phyloP scores from a whole-genome alignment of 2,797 vertebrate species.

The Pseudochaenichthys georgianus region DNA sequence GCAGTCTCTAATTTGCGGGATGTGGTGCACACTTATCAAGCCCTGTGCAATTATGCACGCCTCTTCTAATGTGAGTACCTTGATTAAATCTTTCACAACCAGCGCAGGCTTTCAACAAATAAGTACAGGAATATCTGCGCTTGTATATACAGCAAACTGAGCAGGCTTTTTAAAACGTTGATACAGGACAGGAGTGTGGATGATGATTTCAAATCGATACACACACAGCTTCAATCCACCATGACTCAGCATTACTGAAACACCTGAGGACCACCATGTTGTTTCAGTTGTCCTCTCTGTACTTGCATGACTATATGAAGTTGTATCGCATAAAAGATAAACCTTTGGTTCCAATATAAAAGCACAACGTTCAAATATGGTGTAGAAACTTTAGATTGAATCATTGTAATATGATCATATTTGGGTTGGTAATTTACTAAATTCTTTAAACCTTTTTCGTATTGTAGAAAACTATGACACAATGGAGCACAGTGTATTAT shows the following conservation, averaged over 20 bases:
- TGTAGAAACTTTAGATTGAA: neutral
- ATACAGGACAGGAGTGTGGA: neutral
- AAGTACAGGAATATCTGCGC: constrained; percentile 45
- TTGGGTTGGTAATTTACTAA: neutral
- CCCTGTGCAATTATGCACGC: constrained; percentile 58
- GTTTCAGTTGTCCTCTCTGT: neutral
- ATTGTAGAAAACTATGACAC: too few relatives aligned
- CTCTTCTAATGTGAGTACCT: constrained; percentile 53
- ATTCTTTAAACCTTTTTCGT: too few relatives aligned
- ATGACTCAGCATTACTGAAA: neutral
- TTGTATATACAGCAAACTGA: constrained; percentile 10
- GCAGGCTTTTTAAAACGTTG: constrained; percentile 8
- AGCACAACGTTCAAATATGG: neutral
- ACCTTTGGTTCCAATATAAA: neutral
- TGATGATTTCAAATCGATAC: neutral
- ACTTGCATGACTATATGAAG: neutral
- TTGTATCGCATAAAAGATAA: neutral
- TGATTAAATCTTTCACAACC: constrained; percentile 66
- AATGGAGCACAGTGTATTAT: too few relatives aligned
- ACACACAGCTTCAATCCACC: neutral
- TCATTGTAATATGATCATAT: too few relatives aligned
- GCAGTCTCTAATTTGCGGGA: constrained; percentile 66
- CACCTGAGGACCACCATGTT: neutral
- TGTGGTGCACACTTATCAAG: constrained; percentile 55
- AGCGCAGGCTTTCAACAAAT: constrained; percentile 37